phyloP scores from a whole-genome alignment of 2,113 vertebrate genomes.

The Lamprotornis superbus region DNA sequence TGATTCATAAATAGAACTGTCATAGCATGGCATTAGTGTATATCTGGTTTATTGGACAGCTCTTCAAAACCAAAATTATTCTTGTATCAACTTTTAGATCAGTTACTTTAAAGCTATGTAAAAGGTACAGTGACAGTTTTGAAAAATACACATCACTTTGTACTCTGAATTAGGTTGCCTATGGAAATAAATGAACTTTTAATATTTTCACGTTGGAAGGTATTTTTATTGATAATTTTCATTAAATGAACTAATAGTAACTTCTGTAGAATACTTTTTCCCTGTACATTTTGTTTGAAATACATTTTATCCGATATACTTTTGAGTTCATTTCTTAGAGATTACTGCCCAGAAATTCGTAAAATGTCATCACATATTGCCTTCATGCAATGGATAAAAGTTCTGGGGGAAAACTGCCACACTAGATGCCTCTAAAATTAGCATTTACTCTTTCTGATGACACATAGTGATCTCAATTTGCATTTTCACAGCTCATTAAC shows the following conservation, averaged over 20 bases:
- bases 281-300: neutral
- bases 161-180: conserved; percentile 74
- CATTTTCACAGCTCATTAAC: neutral
- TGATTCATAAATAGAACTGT: conserved; percentile 36
- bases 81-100: conserved; percentile 76
- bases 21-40: conserved; percentile 60
- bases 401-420: neutral
- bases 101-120: conserved; percentile 71
- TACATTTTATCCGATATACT: neutral
- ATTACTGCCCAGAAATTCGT: neutral
- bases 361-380: neutral
- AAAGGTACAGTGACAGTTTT: conserved; percentile 72
- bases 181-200: conserved; percentile 67
- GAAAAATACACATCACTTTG: conserved; percentile 70
- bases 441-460: neutral
- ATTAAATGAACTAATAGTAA: neutral
- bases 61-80: conserved; percentile 74
- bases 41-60: conserved; percentile 10
- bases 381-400: neutral
- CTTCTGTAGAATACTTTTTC: neutral
- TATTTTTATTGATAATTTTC: neutral
- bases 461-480: neutral
- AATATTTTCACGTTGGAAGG: conserved; percentile 26
- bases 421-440: neutral
- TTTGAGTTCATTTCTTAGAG: neutral